Conservation (phyloP, 1,140 invertebrate species). For the Drosophila obscura region DNA sequence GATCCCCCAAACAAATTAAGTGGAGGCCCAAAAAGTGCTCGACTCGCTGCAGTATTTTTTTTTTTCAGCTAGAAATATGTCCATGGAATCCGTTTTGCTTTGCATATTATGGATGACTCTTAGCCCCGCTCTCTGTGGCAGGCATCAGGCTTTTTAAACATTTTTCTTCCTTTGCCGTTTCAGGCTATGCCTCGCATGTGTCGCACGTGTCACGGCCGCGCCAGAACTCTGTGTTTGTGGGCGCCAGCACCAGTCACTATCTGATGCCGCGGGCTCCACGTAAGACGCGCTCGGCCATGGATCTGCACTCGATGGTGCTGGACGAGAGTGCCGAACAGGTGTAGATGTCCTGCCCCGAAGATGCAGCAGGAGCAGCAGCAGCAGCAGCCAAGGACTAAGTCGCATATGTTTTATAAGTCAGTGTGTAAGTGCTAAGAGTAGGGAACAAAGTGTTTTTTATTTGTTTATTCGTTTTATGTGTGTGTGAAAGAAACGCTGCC, state of each 20-base stretch:
- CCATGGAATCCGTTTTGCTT: too few species aligned
- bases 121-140: not conserved
- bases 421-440: not conserved
- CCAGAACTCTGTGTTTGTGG: constrained; percentile 94
- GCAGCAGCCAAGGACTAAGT: not conserved
- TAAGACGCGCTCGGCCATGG: constrained; percentile 91
- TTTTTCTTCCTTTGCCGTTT: constrained; percentile 10
- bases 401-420: constrained; percentile 8
- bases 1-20: too few species aligned
- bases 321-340: constrained; percentile 84
- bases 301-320: constrained; percentile 90
- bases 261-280: constrained; percentile 87
- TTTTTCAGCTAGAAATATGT: too few species aligned
- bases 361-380: too few species aligned
- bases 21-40: too few species aligned
- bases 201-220: constrained; percentile 84
- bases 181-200: constrained; percentile 71
- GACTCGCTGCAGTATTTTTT: too few species aligned
- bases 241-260: constrained; percentile 87
- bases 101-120: not conserved
- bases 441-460: not conserved
- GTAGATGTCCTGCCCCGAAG: constrained; percentile 11
- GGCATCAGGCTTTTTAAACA: not conserved
- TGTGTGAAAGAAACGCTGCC: constrained; percentile 27
- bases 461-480: too few species aligned